Conservation (phyloP, 2,113 vertebrate genomes). For the Neoarius graeffei region DNA sequence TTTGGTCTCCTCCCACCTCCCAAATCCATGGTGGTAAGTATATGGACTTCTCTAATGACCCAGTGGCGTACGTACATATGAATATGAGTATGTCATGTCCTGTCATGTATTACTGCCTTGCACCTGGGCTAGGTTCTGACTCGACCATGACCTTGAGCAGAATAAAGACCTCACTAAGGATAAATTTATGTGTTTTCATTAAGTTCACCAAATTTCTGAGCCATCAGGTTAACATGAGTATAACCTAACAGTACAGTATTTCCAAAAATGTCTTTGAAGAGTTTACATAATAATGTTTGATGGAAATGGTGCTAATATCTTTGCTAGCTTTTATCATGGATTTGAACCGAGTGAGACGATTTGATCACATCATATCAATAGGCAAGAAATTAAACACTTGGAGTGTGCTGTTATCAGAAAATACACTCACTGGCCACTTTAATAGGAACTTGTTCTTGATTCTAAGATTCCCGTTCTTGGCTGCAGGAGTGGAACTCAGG, state of each 20-base stretch:
- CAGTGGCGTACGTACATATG: neutral
- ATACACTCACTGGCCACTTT: too few species aligned
- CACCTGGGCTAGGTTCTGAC: neutral
- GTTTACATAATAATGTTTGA: too few species aligned
- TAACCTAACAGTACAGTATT: neutral
- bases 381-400: too few species aligned
- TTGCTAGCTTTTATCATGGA: too few species aligned
- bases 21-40: neutral
- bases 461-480: too few species aligned
- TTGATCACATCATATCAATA: too few species aligned
- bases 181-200: neutral
- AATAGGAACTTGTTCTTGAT: too few species aligned
- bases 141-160: neutral
- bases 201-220: neutral
- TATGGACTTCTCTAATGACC: neutral
- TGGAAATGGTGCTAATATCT: too few species aligned
- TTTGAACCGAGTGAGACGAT: too few species aligned
- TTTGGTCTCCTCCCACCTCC: neutral
- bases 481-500: too few species aligned
- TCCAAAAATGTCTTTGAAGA: neutral
- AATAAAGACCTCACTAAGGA: neutral
- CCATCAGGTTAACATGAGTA: neutral
- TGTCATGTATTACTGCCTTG: neutral
- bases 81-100: neutral
- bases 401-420: too few species aligned